Evolutionary conservation across 2,113 vertebrate genomes (phyloP).

Genomic region (Neolamprologus variostigma): DNA sequence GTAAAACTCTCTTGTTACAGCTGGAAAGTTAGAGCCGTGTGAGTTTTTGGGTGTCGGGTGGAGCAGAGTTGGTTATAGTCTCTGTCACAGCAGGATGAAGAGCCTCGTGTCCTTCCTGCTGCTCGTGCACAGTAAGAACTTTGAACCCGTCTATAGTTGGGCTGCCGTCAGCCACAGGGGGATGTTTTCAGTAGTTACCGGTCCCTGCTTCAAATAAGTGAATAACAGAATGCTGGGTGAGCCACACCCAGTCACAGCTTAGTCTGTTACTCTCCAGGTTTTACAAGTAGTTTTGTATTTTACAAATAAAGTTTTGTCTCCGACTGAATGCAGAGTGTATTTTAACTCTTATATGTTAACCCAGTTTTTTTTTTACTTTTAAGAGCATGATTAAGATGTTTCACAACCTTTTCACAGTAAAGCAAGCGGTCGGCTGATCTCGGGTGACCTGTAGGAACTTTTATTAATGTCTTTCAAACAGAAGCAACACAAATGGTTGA

Average conservation of each 20-base stretch:
- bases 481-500: not conserved
- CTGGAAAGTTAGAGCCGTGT: not conserved
- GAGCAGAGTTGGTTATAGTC: not conserved
- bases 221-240: not conserved
- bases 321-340: not conserved
- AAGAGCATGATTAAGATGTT: not conserved
- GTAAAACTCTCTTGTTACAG: not conserved
- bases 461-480: not conserved
- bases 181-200: not conserved
- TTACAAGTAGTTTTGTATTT: not conserved
- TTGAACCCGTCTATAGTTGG: not conserved
- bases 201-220: fast-evolving
- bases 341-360: not conserved
- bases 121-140: not conserved
- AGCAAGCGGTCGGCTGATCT: fast-evolving
- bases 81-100: not conserved
- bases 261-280: not conserved
- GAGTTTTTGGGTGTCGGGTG: not conserved
- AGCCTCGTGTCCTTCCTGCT: not conserved
- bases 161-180: not conserved
- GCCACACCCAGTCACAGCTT: not conserved
- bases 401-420: not conserved
- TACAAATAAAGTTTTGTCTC: not conserved
- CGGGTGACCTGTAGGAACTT: not conserved
- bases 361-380: not conserved